Percentiles rank a stretch among this genome's conserved stretches.
Evolutionary conservation across 2,888 invertebrate genomes (phyloP).

Genomic region (Endotricha flammealis): DNA sequence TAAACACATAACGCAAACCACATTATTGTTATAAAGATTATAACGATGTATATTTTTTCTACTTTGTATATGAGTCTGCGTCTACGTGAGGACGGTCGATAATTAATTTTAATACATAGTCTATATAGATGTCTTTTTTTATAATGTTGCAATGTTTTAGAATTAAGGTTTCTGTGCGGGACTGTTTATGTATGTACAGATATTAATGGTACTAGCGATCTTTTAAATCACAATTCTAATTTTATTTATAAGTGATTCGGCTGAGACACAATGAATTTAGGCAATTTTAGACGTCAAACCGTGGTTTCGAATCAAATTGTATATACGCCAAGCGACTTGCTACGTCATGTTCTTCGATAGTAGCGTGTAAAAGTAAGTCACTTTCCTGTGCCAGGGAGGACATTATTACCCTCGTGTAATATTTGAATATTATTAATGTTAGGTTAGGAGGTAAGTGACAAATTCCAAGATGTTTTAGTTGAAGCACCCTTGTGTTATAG

Average conservation of each 20-base stretch:
- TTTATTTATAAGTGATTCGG: slow-evolving; percentile 25
- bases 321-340: slow-evolving; percentile 51
- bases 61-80: slow-evolving; percentile 65
- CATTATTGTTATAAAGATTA: slow-evolving; percentile 43
- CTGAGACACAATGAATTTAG: slow-evolving; percentile 18
- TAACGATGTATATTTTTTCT: slow-evolving; percentile 74
- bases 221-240: slow-evolving; percentile 24
- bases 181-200: slow-evolving; percentile 55
- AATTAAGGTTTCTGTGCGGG: slow-evolving; percentile 44
- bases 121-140: slow-evolving; percentile 47
- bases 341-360: slow-evolving; percentile 25
- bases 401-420: slow-evolving; percentile 44
- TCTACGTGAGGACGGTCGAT: slow-evolving; percentile 43
- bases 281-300: slow-evolving; percentile 10
- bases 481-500: slow-evolving; percentile 50
- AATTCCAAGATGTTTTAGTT: slow-evolving; percentile 53
- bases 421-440: slow-evolving; percentile 37
- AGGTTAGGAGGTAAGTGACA: slow-evolving; percentile 37
- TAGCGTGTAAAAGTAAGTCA: slow-evolving; percentile 23
- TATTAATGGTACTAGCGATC: slow-evolving; percentile 31
- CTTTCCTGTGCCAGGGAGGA: slow-evolving; percentile 32
- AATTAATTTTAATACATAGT: slow-evolving; percentile 48
- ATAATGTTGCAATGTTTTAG: slow-evolving; percentile 59
- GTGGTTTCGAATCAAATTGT: slow-evolving; percentile 30
- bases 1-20: slow-evolving; percentile 17